These are phyloP conservation scores for Noturus placidus DNA, from an alignment of 2,113 vertebrate species.

Conservation along the genomic window DNA sequence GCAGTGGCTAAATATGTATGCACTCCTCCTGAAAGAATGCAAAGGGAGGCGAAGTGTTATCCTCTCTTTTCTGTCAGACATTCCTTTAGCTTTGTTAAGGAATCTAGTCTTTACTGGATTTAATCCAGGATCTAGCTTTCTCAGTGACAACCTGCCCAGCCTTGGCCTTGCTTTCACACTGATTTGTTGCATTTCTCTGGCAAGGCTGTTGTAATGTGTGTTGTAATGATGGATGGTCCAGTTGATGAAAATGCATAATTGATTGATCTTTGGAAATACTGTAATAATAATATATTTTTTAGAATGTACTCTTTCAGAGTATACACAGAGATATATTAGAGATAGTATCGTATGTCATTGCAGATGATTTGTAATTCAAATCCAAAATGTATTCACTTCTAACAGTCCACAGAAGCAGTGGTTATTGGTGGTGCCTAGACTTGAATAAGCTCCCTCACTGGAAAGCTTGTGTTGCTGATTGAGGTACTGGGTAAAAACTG, in stretches of 20 bases:
- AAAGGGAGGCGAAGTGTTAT: not conserved
- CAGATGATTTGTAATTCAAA: not conserved
- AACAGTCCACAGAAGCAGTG: not conserved
- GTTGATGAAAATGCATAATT: not conserved
- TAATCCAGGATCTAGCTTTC: constrained; percentile 25
- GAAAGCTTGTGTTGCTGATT: not conserved
- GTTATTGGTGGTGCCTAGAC: not conserved
- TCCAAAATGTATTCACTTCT: not conserved
- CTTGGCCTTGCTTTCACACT: not conserved
- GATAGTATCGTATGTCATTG: not conserved
- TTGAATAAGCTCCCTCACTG: not conserved
- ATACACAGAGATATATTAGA: not conserved
- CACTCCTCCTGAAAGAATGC: constrained; percentile 24
- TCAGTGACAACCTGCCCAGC: not conserved
- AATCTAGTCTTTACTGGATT: constrained; percentile 25
- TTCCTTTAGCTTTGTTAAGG: constrained; percentile 27
- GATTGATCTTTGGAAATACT: not conserved
- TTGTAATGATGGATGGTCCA: not conserved
- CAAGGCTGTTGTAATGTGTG: not conserved
- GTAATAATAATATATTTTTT: not conserved
- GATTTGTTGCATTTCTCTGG: constrained; percentile 8
- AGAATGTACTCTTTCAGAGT: not conserved
- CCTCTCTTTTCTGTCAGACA: constrained; percentile 14
- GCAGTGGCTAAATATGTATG: not conserved
- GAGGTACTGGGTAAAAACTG: not conserved